Conservation (phyloP, 2,113 vertebrate species). For the Entomyzon cyanotis region DNA sequence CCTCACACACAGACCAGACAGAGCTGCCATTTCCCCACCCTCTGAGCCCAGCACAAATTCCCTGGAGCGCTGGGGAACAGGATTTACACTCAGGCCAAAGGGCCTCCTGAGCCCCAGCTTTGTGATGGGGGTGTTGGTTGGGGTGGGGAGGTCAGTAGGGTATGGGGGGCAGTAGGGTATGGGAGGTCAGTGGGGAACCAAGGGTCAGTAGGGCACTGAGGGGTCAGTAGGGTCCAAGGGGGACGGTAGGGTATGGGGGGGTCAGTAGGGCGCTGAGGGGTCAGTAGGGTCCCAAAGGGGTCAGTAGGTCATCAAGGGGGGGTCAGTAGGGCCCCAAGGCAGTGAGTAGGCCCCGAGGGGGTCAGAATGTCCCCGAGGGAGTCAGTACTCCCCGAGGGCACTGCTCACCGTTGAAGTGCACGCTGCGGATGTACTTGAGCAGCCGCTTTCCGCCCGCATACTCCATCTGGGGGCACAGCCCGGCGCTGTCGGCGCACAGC, state of each 20-base stretch:
- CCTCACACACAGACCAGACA: background rate
- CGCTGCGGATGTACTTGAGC: constrained; percentile 90
- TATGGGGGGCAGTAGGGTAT: background rate
- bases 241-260: no score
- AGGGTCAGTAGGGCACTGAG: background rate
- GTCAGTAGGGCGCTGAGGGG: background rate
- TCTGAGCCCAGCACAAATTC: background rate
- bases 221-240: fast-evolving
- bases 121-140: fast-evolving
- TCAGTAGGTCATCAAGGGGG: fast-evolving
- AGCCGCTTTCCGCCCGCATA: constrained; percentile 87
- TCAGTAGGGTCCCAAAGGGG: fast-evolving
- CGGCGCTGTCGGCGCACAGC: constrained; percentile 84
- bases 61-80: background rate
- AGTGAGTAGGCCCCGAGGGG: no score
- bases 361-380: background rate
- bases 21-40: background rate
- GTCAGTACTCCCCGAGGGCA: no score
- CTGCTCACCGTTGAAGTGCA: constrained; percentile 86
- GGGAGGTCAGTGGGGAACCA: background rate
- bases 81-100: background rate
- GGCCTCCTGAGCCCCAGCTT: background rate
- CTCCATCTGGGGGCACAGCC: constrained; percentile 91
- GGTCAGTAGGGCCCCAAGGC: no score
- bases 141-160: background rate